Conservation (phyloP, 2,113 vertebrate genomes). For the Entomyzon cyanotis region DNA sequence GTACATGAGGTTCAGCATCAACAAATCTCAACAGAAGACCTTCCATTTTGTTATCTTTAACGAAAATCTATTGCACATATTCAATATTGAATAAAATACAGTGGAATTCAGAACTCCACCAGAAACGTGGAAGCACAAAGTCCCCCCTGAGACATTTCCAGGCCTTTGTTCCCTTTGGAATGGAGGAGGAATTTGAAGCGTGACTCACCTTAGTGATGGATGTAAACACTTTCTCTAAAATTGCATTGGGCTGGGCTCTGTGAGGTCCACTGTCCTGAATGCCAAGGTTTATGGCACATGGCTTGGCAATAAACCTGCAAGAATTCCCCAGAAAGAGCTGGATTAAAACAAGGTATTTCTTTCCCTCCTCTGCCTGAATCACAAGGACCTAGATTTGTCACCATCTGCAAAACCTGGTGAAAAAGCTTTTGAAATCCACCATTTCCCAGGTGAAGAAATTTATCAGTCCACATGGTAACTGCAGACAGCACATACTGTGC, state of each 20-base stretch:
- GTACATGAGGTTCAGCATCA: neutral
- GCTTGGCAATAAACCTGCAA: conserved; percentile 88
- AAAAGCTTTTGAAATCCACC: neutral
- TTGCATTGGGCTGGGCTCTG: conserved; percentile 85
- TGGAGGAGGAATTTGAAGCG: neutral
- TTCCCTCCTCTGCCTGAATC: neutral
- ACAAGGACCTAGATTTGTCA: neutral
- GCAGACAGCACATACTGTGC: neutral
- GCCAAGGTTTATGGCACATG: conserved; percentile 83
- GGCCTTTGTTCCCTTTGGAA: neutral
- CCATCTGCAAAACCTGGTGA: neutral
- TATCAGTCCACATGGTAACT: neutral
- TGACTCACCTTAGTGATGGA: conserved; percentile 91
- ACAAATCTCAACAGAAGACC: neutral
- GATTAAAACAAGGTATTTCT: neutral
- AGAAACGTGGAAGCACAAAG: neutral
- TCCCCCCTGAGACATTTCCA: neutral
- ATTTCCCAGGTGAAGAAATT: neutral
- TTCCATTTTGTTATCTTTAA: neutral
- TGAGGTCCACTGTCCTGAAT: conserved; percentile 81
- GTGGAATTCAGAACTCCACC: neutral
- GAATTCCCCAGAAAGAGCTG: neutral
- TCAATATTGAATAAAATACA: neutral
- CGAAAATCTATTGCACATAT: neutral
- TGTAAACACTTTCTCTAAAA: conserved; percentile 95